Evolutionary conservation across 1,140 invertebrate genomes (phyloP), one percentile per base, ranked within the genome.

Genomic region (Phocides pigmalion): DNA sequence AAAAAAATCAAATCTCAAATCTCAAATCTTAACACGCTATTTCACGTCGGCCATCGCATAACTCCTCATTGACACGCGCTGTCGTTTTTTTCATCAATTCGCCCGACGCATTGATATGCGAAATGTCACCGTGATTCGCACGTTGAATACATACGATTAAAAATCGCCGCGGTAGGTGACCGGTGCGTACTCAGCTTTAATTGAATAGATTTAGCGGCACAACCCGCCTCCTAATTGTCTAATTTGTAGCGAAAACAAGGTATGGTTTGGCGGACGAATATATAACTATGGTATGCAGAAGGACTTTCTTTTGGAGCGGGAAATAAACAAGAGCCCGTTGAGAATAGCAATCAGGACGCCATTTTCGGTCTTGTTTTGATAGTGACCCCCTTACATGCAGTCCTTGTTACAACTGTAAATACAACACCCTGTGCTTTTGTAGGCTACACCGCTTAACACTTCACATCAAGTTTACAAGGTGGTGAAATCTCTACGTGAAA

Each of bases 211-310:
- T 75, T 81, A 76, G 79, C 74, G 69, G 67, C 84, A 82, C 78
- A 79, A 53, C 16, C 49, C 73, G 88, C 86, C 88, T 90, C 82
- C 67, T 90, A 90, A 90, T 90, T 82, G 88, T 87, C 88, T 90
- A 86, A 90, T 90, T 90, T 90, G 85, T 81, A 82, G 83, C 88
- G 87, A 90, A 90, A 90, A 87, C 88, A 84, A 79, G 68, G 81
- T 79, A 82, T 70, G 66, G 79, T 79, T 83, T 81, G 79, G 76
- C 81, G 74, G 79, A 77, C 79, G 81, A 87, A 90, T 89, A 82
- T 80, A 85, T 86, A 82, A 82, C 74, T 81, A 82, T 82, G 86
- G 84, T 79, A 86, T 87, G 81, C 76, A 82, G 81, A 82, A 85
- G 84, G 84, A 89, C 87, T 89, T 91, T 91, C 87, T 89, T 90